These are phyloP conservation scores for Drosophila tropicalis DNA, from an alignment of 1,140 invertebrate species.

Conservation along the genomic window DNA sequence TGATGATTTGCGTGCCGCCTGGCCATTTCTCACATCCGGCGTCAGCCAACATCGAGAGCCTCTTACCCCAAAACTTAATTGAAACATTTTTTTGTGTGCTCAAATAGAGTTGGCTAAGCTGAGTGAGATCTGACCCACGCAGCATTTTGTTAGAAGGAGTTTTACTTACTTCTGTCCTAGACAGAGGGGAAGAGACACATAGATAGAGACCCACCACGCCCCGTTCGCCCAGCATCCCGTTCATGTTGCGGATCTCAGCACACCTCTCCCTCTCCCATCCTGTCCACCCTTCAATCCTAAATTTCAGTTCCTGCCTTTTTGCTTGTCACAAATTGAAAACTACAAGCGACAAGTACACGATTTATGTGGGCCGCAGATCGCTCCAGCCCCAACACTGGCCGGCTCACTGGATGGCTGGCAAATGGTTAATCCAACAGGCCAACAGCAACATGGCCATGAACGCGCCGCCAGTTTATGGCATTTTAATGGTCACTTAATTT, in stretches of 20 bases:
- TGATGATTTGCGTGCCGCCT: constrained; percentile 75
- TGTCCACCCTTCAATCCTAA: constrained; percentile 33
- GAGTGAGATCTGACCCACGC: constrained; percentile 45
- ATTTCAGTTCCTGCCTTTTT: constrained; percentile 39
- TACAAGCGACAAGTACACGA: constrained; percentile 80
- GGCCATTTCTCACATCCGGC: constrained; percentile 79
- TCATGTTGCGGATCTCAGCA: background rate
- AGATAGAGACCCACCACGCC: background rate
- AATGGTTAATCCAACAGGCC: constrained; percentile 42
- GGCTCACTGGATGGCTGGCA: constrained; percentile 25
- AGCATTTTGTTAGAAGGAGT: constrained; percentile 61
- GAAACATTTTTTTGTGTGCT: constrained; percentile 80
- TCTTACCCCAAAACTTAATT: constrained; percentile 54
- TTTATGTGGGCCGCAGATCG: constrained; percentile 68
- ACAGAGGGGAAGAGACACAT: background rate
- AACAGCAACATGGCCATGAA: constrained; percentile 66
- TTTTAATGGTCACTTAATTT: constrained; percentile 84
- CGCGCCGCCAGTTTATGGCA: constrained; percentile 82
- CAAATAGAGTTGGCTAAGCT: constrained; percentile 34
- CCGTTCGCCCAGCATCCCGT: background rate
- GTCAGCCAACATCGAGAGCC: constrained; percentile 10
- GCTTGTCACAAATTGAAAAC: constrained; percentile 79
- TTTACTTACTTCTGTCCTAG: constrained; percentile 25
- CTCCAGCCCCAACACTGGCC: constrained; percentile 7
- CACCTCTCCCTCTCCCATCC: background rate